phyloP scores from a whole-genome alignment of 2,888 invertebrate species.

The Pristionchus fissidentatus region DNA sequence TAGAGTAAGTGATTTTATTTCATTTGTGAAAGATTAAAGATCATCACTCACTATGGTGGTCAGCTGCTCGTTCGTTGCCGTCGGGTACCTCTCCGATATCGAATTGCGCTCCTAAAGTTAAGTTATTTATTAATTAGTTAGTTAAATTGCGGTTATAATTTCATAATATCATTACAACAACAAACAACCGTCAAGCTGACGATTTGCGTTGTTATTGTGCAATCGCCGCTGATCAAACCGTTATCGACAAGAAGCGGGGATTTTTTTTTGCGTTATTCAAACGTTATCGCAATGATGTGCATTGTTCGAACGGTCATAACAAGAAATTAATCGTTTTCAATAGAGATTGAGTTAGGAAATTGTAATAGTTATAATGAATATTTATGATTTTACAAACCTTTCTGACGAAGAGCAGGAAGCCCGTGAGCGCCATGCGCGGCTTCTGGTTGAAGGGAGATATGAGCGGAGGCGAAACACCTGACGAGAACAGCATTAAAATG shows the following conservation, averaged over 20 bases:
- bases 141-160: no score
- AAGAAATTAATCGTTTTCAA: no score
- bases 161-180: background rate
- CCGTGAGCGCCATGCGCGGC: constrained; percentile 6
- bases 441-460: constrained; percentile 16
- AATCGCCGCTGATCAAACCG: background rate
- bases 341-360: background rate
- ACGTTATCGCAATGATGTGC: no score
- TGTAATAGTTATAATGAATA: background rate
- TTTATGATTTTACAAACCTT: no score
- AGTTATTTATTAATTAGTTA: background rate
- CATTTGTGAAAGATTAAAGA: no score
- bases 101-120: constrained; percentile 8
- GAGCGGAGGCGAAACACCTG: constrained; percentile 27
- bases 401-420: constrained; percentile 43
- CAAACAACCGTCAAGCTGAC: background rate
- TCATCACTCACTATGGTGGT: background rate
- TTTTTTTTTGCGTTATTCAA: no score
- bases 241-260: no score
- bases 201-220: background rate
- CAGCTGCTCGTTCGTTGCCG: background rate
- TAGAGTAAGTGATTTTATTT: no score
- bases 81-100: constrained; percentile 14
- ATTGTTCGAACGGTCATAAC: no score
- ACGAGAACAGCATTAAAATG: background rate